Evolutionary conservation across 2,113 vertebrate genomes (phyloP), one percentile per base, ranked within the genome.

Genomic region (Myotis brandtii): DNA sequence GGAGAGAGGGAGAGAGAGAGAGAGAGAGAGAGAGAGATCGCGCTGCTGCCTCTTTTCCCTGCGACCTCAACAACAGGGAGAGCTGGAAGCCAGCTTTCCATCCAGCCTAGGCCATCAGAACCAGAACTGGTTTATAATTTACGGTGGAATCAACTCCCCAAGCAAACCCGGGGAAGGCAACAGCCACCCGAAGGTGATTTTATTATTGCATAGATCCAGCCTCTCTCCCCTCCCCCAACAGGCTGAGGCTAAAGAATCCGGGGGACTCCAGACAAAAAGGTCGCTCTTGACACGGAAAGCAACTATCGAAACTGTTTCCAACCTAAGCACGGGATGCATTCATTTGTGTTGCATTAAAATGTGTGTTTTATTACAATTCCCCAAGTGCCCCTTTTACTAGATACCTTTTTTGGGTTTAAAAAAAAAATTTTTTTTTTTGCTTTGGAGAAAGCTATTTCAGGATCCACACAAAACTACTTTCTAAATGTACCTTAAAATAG

Each of bases 151-250:
- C 75, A 92, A 89, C 92, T 81, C 91, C 20, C 37, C 92, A 83
- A 90, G 46, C 5, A 97, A 96, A 98, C 86, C 50, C 97, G 34
- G 48, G 18, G 54, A 20, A 93, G 95, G 93, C 70, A 18, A 48
- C 0, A 79, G 96, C 97, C 89, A 81, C 67, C 52, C 96, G 95
- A 79, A 96, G 98, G 91, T 66, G 96, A 96, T 96, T 98, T 97
- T 98, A 97, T 98, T 96, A 97, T 97, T 72, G 89, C 0, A 91
- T 27, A 95, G 95, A 97, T 0, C 32, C 77, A 94, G 46, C 96
- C 96, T 97, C 87, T 80, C 93, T 96, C 93, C 95, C 89, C 91
- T 94, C 93, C 96, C 52, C 97, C 97, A 97, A 83, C 97, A 84
- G 94, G 86, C 96, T 96, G 93, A 54, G 95, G 79, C 89, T 81